Base-by-base conservation (phyloP, 2,888 invertebrate genomes). In the Meghimatium bilineatum region DNA sequence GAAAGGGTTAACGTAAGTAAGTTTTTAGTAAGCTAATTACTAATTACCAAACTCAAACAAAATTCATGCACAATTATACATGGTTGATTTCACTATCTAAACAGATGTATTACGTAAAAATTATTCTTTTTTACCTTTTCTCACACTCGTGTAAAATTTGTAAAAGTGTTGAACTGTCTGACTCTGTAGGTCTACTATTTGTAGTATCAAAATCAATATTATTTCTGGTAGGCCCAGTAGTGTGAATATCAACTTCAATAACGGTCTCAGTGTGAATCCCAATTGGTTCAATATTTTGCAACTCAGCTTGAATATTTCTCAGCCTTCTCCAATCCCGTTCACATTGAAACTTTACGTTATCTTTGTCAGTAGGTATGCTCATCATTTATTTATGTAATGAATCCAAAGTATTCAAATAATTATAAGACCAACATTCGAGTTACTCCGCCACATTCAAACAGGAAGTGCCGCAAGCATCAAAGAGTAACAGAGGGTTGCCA, bases 111-210 rank as follows among this genome's bases (percentile, higher is more conserved):
- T n/a, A n/a, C n/a, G n/a, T n/a, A n/a, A n/a, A n/a, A n/a, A n/a
- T n/a, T n/a, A n/a, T n/a, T n/a, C n/a, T n/a, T n/a, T n/a, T 20
- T 66, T 67, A 79, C 79, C 79, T 79, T 44, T 79, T 79, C 32
- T 79, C 79, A 29, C 6, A 67, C 32, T 67, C 79, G 14, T 67
- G 79, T 32, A 79, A 44, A 49, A 66, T 44, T n/a, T 79, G 79
- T 20, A 32, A 5, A 1, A 12, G 29, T 23, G 67, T 8, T 23
- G 23, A 56, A 44, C 3, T 56, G 56, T 56, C 26, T 56, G 56
- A 56, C 23, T 29, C 67, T 29, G 32, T 38, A n/a, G n/a, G n/a
- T n/a, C n/a, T n/a, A n/a, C n/a, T n/a, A n/a, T n/a, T n/a, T n/a
- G n/a, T n/a, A n/a, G n/a, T n/a, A n/a, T n/a, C n/a, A n/a, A n/a